Conservation (phyloP, 2,888 invertebrate genomes). For the Parasteatoda lunata region DNA sequence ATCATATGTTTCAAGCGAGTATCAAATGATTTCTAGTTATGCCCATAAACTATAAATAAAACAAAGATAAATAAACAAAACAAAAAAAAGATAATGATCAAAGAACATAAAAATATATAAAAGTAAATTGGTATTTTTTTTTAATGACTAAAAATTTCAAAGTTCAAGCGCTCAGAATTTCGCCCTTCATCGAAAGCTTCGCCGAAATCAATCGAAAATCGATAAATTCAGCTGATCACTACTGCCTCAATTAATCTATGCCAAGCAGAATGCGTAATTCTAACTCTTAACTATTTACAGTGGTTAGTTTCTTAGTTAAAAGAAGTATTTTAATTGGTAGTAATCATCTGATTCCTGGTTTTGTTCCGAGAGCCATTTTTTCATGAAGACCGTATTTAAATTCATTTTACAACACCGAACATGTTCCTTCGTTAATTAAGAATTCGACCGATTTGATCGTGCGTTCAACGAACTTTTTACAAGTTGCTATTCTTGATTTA, state of each 20-base stretch:
- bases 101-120: too few relatives aligned
- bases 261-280: constrained; percentile 25
- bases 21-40: too few relatives aligned
- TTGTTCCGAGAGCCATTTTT: not conserved
- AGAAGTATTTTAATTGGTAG: constrained; percentile 36
- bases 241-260: constrained; percentile 29
- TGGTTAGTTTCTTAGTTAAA: constrained; percentile 17
- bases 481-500: not conserved
- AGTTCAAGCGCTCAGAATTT: too few relatives aligned
- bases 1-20: too few relatives aligned
- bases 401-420: constrained; percentile 26
- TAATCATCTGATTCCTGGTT: not conserved
- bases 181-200: not conserved
- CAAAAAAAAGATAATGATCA: too few relatives aligned
- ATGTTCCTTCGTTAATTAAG: constrained; percentile 42
- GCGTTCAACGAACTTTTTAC: constrained; percentile 8
- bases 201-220: constrained; percentile 34
- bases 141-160: too few relatives aligned
- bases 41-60: too few relatives aligned
- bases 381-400: constrained; percentile 2
- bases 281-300: constrained; percentile 39
- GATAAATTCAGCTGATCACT: constrained; percentile 22
- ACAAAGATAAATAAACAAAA: too few relatives aligned
- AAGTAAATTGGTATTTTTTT: too few relatives aligned
- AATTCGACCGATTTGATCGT: not conserved